These are phyloP conservation scores for Chamaedrilus cognettii DNA, from an alignment of 2,888 invertebrate genomes.

Conservation along the genomic window DNA sequence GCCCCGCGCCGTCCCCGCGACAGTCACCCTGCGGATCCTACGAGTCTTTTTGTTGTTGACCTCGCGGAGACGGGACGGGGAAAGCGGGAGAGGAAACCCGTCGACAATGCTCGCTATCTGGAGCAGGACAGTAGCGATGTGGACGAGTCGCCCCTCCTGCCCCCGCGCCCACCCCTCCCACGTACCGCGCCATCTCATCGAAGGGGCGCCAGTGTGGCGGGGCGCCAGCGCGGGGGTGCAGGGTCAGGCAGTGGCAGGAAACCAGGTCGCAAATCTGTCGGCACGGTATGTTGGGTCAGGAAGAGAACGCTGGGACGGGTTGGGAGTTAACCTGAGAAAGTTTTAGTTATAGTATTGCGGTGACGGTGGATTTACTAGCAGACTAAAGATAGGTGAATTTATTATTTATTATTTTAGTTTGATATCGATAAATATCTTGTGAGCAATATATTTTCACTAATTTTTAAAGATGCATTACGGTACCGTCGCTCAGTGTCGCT, in stretches of 20 bases:
- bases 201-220: not conserved
- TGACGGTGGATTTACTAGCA: no score
- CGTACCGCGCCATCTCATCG: not conserved
- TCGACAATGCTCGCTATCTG: not conserved
- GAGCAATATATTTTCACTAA: no score
- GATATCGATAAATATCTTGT: no score
- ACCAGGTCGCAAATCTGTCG: not conserved
- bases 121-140: slow-evolving; percentile 1
- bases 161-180: not conserved
- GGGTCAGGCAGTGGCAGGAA: not conserved
- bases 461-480: no score
- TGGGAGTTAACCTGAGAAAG: no score
- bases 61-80: slow-evolving; percentile 13
- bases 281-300: not conserved
- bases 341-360: no score
- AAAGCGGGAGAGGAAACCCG: slow-evolving; percentile 13
- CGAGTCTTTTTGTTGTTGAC: not conserved
- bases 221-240: no score
- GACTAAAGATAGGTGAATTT: no score
- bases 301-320: no score
- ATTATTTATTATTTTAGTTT: no score
- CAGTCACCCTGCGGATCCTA: not conserved
- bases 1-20: not conserved
- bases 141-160: not conserved
- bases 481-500: no score